Conservation (phyloP, 2,113 vertebrate genomes). For the Eira barbara region DNA sequence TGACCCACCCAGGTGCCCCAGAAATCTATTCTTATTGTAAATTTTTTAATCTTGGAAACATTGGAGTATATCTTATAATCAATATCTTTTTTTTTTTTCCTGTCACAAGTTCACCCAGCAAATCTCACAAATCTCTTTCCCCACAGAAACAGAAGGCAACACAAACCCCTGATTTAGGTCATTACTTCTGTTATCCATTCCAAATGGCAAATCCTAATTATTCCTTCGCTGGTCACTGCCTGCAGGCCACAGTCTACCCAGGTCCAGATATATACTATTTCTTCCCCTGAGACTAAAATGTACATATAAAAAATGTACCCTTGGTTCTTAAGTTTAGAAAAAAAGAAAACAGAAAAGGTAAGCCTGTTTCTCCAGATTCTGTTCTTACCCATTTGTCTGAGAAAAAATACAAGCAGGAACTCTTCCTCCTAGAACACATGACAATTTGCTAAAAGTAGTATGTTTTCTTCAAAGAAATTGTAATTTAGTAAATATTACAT, state of each 20-base stretch:
- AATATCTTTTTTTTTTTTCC: not conserved
- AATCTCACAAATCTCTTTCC: not conserved
- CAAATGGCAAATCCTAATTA: slow-evolving; percentile 7
- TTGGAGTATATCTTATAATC: not conserved
- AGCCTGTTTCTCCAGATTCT: slow-evolving; percentile 11
- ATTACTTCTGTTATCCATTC: not conserved
- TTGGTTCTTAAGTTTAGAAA: not conserved
- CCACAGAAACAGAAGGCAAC: not conserved
- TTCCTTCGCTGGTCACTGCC: not conserved
- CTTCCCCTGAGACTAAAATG: not conserved
- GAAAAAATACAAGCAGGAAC: slow-evolving; percentile 5
- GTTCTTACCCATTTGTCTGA: not conserved
- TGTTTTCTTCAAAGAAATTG: not conserved
- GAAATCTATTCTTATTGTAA: not conserved
- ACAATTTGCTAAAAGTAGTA: slow-evolving; percentile 3
- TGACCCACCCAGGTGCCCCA: too few species aligned
- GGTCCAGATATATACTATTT: not conserved
- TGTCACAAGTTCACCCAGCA: not conserved
- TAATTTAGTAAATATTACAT: not conserved
- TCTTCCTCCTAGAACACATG: not conserved
- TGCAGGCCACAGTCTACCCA: not conserved
- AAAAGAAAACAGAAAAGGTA: not conserved
- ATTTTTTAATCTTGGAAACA: not conserved
- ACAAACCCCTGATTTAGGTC: not conserved
- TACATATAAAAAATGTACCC: not conserved